These are phyloP conservation scores for Notiomystis cincta DNA, from an alignment of 2,113 vertebrate species.

Conservation along the genomic window DNA sequence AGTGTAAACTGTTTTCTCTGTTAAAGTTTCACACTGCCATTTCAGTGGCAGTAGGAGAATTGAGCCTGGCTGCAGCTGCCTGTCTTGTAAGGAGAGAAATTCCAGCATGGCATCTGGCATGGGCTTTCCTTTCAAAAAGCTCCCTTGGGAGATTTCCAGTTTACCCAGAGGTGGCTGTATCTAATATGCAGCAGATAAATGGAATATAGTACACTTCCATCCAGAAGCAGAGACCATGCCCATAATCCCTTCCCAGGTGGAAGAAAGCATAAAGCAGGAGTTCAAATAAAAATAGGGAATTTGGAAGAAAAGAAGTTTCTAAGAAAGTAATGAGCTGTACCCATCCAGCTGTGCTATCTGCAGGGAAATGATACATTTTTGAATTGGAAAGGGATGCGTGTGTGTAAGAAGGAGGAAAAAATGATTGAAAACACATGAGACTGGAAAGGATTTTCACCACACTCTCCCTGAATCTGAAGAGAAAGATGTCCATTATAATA, in stretches of 20 bases:
- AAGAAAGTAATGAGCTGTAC: background rate
- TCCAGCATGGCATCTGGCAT: background rate
- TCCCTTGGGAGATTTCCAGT: background rate
- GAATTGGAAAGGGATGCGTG: background rate
- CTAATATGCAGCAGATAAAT: background rate
- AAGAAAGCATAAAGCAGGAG: background rate
- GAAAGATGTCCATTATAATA: slow-evolving; percentile 8
- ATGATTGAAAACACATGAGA: background rate
- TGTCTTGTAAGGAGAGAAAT: background rate
- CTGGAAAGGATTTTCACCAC: background rate
- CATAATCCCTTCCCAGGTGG: background rate
- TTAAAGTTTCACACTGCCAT: background rate
- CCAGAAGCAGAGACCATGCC: background rate
- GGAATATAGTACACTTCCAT: background rate
- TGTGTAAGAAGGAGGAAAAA: background rate
- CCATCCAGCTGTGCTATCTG: slow-evolving; percentile 13
- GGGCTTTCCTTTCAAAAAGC: background rate
- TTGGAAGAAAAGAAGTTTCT: background rate
- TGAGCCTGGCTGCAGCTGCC: background rate
- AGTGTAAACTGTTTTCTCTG: background rate
- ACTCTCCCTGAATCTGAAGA: background rate
- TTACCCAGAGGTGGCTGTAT: background rate
- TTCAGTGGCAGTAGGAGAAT: background rate
- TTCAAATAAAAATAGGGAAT: background rate
- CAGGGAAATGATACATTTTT: background rate